Percentiles rank a stretch among this genome's conserved stretches.
Evolutionary conservation across 2,113 vertebrate species (phyloP).

Genomic region (Probosciger aterrimus): DNA sequence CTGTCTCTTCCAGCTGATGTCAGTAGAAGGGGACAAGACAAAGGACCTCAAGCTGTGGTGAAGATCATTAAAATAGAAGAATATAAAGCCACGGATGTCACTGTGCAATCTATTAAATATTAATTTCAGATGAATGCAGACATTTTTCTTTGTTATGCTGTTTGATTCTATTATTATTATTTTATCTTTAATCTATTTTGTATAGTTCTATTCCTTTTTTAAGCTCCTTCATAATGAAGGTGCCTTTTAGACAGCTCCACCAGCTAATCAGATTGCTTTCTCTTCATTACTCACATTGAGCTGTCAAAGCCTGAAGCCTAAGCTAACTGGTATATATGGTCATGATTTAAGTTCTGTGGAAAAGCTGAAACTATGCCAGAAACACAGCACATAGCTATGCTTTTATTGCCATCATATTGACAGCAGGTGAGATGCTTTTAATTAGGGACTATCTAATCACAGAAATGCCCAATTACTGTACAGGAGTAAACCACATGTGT

Average conservation of each 20-base stretch:
- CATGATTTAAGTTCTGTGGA: neutral
- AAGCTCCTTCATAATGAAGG: neutral
- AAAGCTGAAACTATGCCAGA: conserved; percentile 16
- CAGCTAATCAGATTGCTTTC: conserved; percentile 16
- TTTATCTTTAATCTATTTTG: neutral
- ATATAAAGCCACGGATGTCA: neutral
- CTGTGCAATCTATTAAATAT: conserved; percentile 7
- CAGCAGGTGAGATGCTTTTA: neutral
- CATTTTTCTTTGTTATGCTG: neutral
- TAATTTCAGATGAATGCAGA: conserved; percentile 1
- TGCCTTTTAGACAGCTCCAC: conserved; percentile 12
- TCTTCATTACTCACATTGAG: conserved; percentile 26
- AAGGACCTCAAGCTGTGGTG: conserved; percentile 44
- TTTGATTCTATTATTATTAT: neutral
- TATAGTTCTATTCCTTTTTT: neutral
- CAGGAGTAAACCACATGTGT: neutral
- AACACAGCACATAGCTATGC: neutral
- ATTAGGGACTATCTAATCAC: neutral
- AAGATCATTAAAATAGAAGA: conserved; percentile 45
- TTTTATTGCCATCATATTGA: neutral
- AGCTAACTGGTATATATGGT: neutral
- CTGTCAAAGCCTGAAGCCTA: neutral
- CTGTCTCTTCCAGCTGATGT: conserved; percentile 39
- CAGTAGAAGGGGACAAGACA: conserved; percentile 42
- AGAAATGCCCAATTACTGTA: neutral